Evolutionary conservation across 2,888 invertebrate genomes (phyloP).

Genomic region (Sesia apiformis): DNA sequence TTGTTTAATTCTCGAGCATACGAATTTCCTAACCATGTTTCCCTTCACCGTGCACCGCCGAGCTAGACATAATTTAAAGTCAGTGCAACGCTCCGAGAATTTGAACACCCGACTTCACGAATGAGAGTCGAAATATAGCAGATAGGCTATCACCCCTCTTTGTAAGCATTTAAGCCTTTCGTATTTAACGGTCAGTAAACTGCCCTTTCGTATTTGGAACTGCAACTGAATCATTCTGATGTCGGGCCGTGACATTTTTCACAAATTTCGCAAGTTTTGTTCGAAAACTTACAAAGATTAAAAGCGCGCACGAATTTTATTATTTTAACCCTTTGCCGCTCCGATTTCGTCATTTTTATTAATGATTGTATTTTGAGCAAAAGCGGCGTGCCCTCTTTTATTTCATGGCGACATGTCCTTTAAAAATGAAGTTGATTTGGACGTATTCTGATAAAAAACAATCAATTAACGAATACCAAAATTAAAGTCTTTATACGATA

Average conservation of each 20-base stretch:
- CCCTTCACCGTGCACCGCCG: no score
- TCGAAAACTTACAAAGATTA: conserved; percentile 45
- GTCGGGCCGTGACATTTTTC: conserved; percentile 58
- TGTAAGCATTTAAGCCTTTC: no score
- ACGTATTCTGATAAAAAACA: conserved; percentile 15
- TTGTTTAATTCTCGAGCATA: no score
- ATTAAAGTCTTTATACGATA: no score
- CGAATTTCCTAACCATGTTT: no score
- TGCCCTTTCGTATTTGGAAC: no score
- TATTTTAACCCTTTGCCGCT: conserved; percentile 27
- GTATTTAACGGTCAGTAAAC: no score
- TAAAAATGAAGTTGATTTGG: conserved; percentile 17
- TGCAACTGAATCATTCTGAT: conserved; percentile 33
- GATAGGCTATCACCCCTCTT: no score
- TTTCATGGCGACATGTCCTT: conserved; percentile 9
- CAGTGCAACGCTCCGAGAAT: no score
- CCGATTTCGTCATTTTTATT: conserved; percentile 45
- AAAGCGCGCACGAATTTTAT: conserved; percentile 31
- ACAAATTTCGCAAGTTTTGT: conserved; percentile 34
- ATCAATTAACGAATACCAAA: background rate
- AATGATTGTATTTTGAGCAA: conserved; percentile 22
- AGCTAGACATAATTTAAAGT: no score
- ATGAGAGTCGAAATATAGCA: no score
- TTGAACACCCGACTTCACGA: no score
- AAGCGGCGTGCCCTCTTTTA: conserved; percentile 5